Percentiles rank a stretch among this genome's conserved stretches.
Evolutionary conservation across 1,140 invertebrate species (phyloP).

Genomic region (Matsumurasca onukii): DNA sequence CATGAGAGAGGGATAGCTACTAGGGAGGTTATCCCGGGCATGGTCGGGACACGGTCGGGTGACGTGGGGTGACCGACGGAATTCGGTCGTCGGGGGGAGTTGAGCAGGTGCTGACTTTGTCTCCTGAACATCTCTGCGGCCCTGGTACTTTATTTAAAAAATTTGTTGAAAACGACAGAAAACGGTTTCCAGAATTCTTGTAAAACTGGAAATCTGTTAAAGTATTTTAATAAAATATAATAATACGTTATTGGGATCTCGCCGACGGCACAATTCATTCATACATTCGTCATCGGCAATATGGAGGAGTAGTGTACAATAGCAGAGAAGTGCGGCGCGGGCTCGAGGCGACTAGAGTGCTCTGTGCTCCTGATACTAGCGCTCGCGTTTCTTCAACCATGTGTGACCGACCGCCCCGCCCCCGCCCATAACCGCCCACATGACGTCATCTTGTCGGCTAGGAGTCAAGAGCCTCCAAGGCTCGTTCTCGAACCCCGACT

Average conservation of each 20-base stretch:
- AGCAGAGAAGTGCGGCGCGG: not conserved
- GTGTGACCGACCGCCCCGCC: constrained; percentile 24
- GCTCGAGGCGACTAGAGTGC: not conserved
- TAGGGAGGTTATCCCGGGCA: too few species aligned
- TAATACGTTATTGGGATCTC: constrained; percentile 8
- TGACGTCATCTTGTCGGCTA: not conserved
- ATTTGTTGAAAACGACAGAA: constrained; percentile 37
- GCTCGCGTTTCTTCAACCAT: constrained; percentile 32
- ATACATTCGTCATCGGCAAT: constrained; percentile 5
- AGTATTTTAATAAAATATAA: constrained; percentile 33
- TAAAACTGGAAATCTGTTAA: constrained; percentile 28
- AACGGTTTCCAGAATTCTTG: constrained; percentile 36
- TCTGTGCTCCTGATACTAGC: constrained; percentile 20
- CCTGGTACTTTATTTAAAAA: constrained; percentile 37
- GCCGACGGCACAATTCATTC: not conserved
- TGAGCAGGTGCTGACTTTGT: not conserved
- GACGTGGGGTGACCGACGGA: not conserved
- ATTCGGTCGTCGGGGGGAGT: not conserved
- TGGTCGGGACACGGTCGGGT: not conserved
- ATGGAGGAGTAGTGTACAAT: too few species aligned
- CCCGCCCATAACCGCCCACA: not conserved
- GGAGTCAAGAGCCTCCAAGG: too few species aligned
- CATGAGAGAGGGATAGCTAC: too few species aligned
- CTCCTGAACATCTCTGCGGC: constrained; percentile 2
- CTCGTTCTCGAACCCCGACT: too few species aligned